Base-by-base conservation (phyloP, 1,140 invertebrate genomes). In the Orius laevigatus region DNA sequence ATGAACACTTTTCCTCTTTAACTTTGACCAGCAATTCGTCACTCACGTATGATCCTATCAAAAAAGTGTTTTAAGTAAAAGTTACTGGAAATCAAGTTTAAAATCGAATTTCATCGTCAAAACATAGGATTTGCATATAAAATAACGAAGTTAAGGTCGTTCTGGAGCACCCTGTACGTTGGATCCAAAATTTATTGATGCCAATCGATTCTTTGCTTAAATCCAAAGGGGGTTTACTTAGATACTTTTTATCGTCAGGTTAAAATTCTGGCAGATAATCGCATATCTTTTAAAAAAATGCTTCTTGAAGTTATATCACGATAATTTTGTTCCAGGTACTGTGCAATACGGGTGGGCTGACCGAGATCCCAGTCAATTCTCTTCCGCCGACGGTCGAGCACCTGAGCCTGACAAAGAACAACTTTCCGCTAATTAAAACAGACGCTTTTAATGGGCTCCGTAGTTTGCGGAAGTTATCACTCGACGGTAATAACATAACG, bases 401-500 rank as follows among this genome's bases (percentile, higher is more conserved):
- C 58, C 62, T 88, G 42, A 84, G 82, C 0, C 59, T 88, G 44
- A 83, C 81, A 33, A 81, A 84, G 58, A 85, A 85, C 62, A 74
- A 84, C 60, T 77, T 87, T 54, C 73, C 75, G 11, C 63, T 79
- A 36, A 79, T 88, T 52, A 76, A 78, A 56, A 79, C 74, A 39
- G 83, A 87, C 59, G 81, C 83, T 1, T 87, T 88, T 57, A 70
- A 73, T 6, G 78, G 79, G 2, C 64, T 86, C 36, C 69, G 75
- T 5, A 69, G 73, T 6, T 63, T 88, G 10, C 71, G 76, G 31
- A 83, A 83, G 49, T 71, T 87, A 11, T 78, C 73, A 1, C 66
- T 88, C 41, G 82, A 88, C 62, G 76, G 78, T 46, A 87, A 85
- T 62, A 84, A 84, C 60, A 81, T 88, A 40, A 73, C 78, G 1